Base-by-base conservation (phyloP, 2,888 invertebrate genomes). In the Mantis religiosa region DNA sequence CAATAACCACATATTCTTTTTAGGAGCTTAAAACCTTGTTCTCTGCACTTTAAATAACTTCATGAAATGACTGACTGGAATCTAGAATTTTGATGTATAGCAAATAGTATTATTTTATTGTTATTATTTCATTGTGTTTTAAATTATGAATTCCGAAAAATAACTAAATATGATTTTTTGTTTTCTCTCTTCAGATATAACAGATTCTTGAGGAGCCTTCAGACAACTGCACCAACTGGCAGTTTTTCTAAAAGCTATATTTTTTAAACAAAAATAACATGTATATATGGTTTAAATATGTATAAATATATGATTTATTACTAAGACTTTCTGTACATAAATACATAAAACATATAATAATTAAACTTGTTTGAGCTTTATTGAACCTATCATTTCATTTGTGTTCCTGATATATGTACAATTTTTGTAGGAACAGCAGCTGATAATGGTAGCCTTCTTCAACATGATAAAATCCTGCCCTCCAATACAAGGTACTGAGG, bases 231-330 rank as follows among this genome's bases (percentile, higher is more conserved):
- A 71, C 20, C 54, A 41, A 71, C 54, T 71, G 54, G 54, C 54
- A 71, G 54, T 71, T 71, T n/a, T n/a, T 71, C 54, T 71, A 71
- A 71, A 71, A 71, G 20, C 54, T 87, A 82, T 87, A 82, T 87
- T 87, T 87, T 87, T 82, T 87, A 87, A 87, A 87, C 34, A 34
- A 82, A 41, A 87, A 20, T 87, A 82, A 87, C 87, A 82, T 87
- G 87, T 87, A 87, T 82, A 87, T 87, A 87, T 30, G 71, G 81
- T 82, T 34, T 15, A 87, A n/a, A 87, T 82, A 87, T 30, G 82
- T 30, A 81, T 82, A 28, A 87, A 87, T 87, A 87, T 87, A 34
- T 82, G 82, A 14, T 87, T 87, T 87, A 82, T 87, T 87, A 82
- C 27, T 82, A 87, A 87, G 30, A 86, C 54, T 20, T 71, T 71